phyloP scores from a whole-genome alignment of 2,888 invertebrate genomes.

The Andricus quercusramuli region DNA sequence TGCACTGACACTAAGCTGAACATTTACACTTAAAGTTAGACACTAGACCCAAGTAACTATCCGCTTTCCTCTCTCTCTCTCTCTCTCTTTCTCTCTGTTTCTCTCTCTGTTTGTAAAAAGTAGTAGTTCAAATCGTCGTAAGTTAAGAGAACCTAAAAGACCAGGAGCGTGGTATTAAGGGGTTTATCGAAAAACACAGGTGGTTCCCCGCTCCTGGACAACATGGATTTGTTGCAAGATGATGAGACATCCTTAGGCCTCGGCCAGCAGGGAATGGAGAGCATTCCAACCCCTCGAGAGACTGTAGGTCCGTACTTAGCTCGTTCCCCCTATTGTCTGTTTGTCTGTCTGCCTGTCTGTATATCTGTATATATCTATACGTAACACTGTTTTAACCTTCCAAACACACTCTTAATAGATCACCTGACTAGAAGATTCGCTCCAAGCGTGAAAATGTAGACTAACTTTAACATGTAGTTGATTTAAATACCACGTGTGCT shows the following conservation, averaged over 20 bases:
- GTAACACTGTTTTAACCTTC: constrained; percentile 66
- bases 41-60: constrained; percentile 36
- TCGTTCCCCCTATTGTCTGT: constrained; percentile 71
- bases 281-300: constrained; percentile 75
- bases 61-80: constrained; percentile 29
- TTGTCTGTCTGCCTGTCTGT: constrained; percentile 63
- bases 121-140: constrained; percentile 45
- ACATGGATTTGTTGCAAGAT: constrained; percentile 78
- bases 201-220: constrained; percentile 77
- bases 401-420: constrained; percentile 64
- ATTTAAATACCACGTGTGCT: constrained; percentile 43
- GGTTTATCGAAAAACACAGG: constrained; percentile 71
- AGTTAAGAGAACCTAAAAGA: constrained; percentile 38
- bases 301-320: constrained; percentile 77
- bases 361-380: constrained; percentile 52
- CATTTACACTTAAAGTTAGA: constrained; percentile 10
- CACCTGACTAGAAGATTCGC: constrained; percentile 33
- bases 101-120: constrained; percentile 42
- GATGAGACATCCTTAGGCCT: constrained; percentile 77
- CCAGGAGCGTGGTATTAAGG: constrained; percentile 64
- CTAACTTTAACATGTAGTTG: constrained; percentile 44
- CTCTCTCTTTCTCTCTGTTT: constrained; percentile 9
- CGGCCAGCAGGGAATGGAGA: constrained; percentile 76
- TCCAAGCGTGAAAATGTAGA: constrained; percentile 48
- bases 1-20: background rate